Evolutionary conservation across 2,797 vertebrate genomes (phyloP).

Genomic region (Cottoperca gobio): DNA sequence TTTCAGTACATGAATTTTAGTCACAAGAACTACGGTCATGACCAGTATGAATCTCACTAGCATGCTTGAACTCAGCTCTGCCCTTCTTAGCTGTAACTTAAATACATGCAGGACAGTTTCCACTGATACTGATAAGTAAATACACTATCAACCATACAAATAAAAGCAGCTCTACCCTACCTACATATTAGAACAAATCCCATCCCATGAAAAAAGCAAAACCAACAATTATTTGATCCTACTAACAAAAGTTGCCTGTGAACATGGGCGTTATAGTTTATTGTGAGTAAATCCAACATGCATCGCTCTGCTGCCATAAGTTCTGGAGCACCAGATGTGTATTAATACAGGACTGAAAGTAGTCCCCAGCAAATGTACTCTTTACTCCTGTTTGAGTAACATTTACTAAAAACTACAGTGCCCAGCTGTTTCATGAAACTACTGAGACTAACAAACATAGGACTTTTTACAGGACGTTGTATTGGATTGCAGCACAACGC

Average conservation of each 20-base stretch:
- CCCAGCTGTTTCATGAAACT: not conserved
- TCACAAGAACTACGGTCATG: slow-evolving; percentile 19
- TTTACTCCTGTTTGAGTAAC: not conserved
- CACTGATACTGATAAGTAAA: slow-evolving; percentile 5
- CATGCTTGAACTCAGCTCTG: not conserved
- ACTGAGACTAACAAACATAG: not conserved
- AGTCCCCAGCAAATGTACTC: not conserved
- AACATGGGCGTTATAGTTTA: not conserved
- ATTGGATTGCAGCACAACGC: not conserved
- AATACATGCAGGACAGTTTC: slow-evolving; percentile 7
- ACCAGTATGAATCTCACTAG: slow-evolving; percentile 9
- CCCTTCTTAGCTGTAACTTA: not conserved
- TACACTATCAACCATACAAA: not conserved
- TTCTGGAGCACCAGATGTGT: not conserved
- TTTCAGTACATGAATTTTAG: slow-evolving; percentile 29
- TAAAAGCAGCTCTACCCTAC: not conserved
- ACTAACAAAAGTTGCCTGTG: not conserved
- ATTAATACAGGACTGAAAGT: not conserved
- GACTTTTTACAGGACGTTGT: not conserved
- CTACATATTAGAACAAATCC: not conserved
- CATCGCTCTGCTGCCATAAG: not conserved
- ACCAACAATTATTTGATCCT: too few species aligned
- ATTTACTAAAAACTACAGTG: not conserved
- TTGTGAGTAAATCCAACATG: not conserved
- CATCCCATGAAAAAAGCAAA: not conserved